A percentile compares a stretch with the other conserved stretches of the same genome.
phyloP scores from a whole-genome alignment of 2,113 vertebrate species.

The Leuciscus idus region DNA sequence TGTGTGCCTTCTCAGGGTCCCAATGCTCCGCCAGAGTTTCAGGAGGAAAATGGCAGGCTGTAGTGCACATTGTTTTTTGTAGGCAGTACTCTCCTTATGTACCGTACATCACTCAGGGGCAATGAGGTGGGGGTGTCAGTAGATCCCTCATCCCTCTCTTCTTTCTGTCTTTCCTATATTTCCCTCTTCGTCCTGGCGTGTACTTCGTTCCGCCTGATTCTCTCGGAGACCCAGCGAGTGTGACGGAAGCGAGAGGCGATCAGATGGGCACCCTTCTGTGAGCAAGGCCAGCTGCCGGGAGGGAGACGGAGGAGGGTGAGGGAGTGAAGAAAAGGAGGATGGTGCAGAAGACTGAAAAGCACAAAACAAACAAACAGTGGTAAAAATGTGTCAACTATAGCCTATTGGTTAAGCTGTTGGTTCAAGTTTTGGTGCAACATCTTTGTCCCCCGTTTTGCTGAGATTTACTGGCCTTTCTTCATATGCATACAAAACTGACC shows the following conservation, averaged over 20 bases:
- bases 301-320: conserved; percentile 42
- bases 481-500: neutral
- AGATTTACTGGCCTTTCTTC: neutral
- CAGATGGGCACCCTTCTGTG: conserved; percentile 57
- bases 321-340: conserved; percentile 31
- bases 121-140: conserved; percentile 40
- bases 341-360: neutral
- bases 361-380: conserved; percentile 19
- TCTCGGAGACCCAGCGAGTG: conserved; percentile 44
- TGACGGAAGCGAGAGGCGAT: conserved; percentile 53
- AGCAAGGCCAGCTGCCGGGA: conserved; percentile 50
- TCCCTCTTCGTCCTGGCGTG: conserved; percentile 52
- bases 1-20: conserved; percentile 15
- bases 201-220: conserved; percentile 51
- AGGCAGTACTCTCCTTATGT: conserved; percentile 35
- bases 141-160: conserved; percentile 47
- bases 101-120: conserved; percentile 65
- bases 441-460: neutral
- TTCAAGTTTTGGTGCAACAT: neutral
- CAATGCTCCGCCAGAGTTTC: conserved; percentile 29
- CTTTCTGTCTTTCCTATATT: conserved; percentile 57
- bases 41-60: conserved; percentile 37
- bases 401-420: neutral
- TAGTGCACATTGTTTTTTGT: conserved; percentile 28
- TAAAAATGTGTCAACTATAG: neutral